Percentiles rank a stretch among this genome's conserved stretches.
Evolutionary conservation across 1,140 invertebrate genomes (phyloP).

Genomic region (Holotrichia oblita): DNA sequence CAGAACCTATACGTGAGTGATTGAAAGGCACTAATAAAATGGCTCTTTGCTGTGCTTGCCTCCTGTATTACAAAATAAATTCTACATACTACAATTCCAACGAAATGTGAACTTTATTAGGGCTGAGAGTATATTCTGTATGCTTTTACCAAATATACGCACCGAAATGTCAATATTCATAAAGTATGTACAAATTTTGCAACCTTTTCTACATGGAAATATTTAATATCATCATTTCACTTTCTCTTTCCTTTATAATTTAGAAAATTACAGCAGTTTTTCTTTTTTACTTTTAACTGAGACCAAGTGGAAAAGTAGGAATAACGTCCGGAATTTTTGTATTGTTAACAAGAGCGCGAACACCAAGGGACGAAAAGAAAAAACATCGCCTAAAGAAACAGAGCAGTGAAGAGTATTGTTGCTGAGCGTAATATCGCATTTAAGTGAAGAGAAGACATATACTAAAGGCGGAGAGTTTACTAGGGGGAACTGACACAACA

Average conservation of each 20-base stretch:
- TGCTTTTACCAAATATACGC: too few relatives aligned
- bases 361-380: neutral
- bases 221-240: neutral
- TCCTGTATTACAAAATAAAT: too few relatives aligned
- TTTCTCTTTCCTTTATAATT: neutral
- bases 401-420: neutral
- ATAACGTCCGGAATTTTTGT: neutral
- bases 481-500: conserved; percentile 18
- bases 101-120: too few relatives aligned
- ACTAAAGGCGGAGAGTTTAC: conserved; percentile 2
- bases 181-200: neutral
- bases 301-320: neutral
- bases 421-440: conserved; percentile 10
- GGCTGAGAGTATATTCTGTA: too few relatives aligned
- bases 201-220: neutral
- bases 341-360: neutral
- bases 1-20: too few relatives aligned
- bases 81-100: too few relatives aligned
- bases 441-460: conserved; percentile 13
- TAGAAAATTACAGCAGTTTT: neutral
- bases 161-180: neutral
- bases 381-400: conserved; percentile 12
- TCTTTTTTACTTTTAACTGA: neutral
- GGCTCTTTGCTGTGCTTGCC: too few relatives aligned
- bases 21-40: too few relatives aligned